phyloP scores from a whole-genome alignment of 2,888 invertebrate species.

The Tanypteryx hageni region DNA sequence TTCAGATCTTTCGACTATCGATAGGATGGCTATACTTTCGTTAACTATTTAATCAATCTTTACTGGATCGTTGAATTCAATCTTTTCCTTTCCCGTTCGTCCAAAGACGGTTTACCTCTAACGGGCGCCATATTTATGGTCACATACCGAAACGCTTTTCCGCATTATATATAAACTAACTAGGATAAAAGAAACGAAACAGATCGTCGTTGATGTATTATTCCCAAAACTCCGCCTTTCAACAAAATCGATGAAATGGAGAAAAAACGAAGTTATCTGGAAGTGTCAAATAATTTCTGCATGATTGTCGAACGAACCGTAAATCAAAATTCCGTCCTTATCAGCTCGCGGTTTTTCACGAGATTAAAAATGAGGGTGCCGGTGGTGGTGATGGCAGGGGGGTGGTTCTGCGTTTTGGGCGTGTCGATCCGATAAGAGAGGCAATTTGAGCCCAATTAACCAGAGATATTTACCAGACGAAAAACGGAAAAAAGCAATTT shows the following conservation, averaged over 20 bases:
- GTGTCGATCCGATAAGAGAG: slow-evolving; percentile 34
- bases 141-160: no score
- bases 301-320: not conserved
- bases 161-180: no score
- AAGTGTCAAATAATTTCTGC: slow-evolving; percentile 42
- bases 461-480: slow-evolving; percentile 30
- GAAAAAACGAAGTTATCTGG: slow-evolving; percentile 3
- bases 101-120: no score
- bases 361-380: not conserved
- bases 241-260: not conserved
- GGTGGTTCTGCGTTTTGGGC: not conserved
- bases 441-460: slow-evolving; percentile 53
- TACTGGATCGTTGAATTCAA: no score
- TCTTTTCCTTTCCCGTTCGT: no score
- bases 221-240: not conserved
- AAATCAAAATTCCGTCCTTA: slow-evolving; percentile 15
- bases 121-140: no score
- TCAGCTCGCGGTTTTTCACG: not conserved
- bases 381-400: not conserved
- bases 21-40: no score
- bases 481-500: slow-evolving; percentile 3
- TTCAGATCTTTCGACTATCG: no score
- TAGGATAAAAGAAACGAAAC: no score
- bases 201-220: not conserved
- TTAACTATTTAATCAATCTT: no score